phyloP scores from a whole-genome alignment of 2,888 invertebrate species.

The Dascillus cervinus region DNA sequence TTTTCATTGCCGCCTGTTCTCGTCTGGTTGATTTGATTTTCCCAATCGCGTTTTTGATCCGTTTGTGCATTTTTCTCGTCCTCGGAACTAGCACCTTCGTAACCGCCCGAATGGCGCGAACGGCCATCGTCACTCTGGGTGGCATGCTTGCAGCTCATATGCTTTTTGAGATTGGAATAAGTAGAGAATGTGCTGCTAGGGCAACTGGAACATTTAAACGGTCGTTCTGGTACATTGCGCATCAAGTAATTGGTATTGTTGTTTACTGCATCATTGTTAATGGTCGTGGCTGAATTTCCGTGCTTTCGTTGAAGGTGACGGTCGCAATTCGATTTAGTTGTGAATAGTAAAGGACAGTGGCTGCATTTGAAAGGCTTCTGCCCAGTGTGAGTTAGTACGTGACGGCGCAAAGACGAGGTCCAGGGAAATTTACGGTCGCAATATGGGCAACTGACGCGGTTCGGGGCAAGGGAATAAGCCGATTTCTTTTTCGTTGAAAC shows the following conservation, averaged over 20 bases:
- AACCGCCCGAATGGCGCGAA: slow-evolving; percentile 28
- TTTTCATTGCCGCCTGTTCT: slow-evolving; percentile 26
- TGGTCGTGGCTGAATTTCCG: slow-evolving; percentile 47
- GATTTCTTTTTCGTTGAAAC: slow-evolving; percentile 76
- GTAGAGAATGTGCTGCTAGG: slow-evolving; percentile 79
- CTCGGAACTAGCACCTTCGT: slow-evolving; percentile 41
- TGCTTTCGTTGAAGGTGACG: slow-evolving; percentile 88
- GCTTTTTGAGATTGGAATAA: slow-evolving; percentile 69
- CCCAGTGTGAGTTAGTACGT: slow-evolving; percentile 90
- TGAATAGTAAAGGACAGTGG: slow-evolving; percentile 87
- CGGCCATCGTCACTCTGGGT: slow-evolving; percentile 36
- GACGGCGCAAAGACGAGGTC: slow-evolving; percentile 91
- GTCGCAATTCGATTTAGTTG: slow-evolving; percentile 96
- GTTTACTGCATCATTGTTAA: slow-evolving; percentile 29
- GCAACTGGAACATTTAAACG: slow-evolving; percentile 71
- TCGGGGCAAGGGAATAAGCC: slow-evolving; percentile 91
- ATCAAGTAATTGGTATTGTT: slow-evolving; percentile 42
- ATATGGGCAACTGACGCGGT: slow-evolving; percentile 87
- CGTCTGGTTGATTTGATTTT: slow-evolving; percentile 28
- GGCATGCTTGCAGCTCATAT: slow-evolving; percentile 65
- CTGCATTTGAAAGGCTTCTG: slow-evolving; percentile 96
- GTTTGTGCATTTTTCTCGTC: slow-evolving; percentile 40
- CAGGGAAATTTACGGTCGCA: slow-evolving; percentile 94
- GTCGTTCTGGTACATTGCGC: slow-evolving; percentile 67
- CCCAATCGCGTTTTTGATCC: slow-evolving; percentile 30